Evolutionary conservation across 2,113 vertebrate genomes (phyloP).

Genomic region (Phalacrocorax pelagicus): DNA sequence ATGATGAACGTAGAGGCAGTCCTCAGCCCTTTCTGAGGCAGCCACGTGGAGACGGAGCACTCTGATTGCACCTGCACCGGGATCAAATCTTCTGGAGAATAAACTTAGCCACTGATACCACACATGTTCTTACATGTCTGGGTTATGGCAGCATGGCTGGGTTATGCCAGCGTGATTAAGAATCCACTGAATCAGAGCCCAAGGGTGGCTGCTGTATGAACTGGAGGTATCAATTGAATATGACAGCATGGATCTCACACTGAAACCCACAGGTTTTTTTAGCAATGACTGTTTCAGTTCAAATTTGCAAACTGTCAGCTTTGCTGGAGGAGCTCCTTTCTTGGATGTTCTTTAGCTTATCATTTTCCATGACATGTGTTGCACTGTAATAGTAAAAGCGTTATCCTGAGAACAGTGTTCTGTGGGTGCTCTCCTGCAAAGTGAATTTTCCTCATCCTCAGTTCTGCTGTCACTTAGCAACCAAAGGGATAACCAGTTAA

Average conservation of each 20-base stretch:
- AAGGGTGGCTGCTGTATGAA: background rate
- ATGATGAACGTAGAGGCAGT: background rate
- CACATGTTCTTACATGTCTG: background rate
- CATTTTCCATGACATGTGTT: slow-evolving; percentile 12
- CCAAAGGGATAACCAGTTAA: background rate
- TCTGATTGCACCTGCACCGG: background rate
- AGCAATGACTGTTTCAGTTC: background rate
- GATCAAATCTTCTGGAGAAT: background rate
- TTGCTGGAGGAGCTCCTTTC: background rate
- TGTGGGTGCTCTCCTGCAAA: background rate
- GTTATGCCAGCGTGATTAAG: background rate
- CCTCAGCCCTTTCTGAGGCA: background rate
- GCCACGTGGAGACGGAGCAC: background rate
- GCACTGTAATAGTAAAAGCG: background rate
- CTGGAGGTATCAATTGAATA: background rate
- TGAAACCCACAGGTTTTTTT: background rate
- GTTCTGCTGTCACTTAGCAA: slow-evolving; percentile 50
- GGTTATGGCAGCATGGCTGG: background rate
- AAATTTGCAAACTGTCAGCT: background rate
- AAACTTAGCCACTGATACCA: background rate
- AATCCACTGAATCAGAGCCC: background rate
- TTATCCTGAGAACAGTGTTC: background rate
- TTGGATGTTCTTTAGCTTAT: background rate
- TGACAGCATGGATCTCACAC: background rate
- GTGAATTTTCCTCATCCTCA: background rate